A percentile compares a stretch with the other conserved stretches of the same genome.
Conservation (phyloP, 2,888 invertebrate genomes). For the Mimas tiliae region DNA sequence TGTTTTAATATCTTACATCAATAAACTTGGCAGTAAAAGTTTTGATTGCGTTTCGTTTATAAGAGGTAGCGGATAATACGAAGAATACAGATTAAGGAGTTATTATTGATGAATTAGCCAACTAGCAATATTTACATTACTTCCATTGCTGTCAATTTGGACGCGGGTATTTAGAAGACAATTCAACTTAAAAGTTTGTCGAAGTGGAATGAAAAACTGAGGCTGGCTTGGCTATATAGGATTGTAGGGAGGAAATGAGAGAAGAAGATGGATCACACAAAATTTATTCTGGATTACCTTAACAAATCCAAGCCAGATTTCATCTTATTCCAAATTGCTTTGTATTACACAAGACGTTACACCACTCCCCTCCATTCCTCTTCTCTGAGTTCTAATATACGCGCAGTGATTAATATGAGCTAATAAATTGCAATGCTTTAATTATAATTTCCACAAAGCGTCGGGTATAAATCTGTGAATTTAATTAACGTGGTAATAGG, state of each 20-base stretch:
- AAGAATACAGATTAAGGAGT: not conserved
- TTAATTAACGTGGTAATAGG: slow-evolving; percentile 21
- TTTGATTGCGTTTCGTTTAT: not conserved
- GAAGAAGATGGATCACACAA: not conserved
- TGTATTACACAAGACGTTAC: slow-evolving; percentile 16
- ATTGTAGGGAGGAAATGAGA: not conserved
- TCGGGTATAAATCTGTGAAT: slow-evolving; percentile 20
- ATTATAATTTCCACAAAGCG: slow-evolving; percentile 24
- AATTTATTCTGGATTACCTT: not conserved
- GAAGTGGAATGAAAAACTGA: not conserved
- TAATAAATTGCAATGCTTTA: slow-evolving; percentile 17
- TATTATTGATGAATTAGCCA: too few relatives aligned
- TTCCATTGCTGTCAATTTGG: too few relatives aligned
- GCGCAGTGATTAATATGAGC: slow-evolving; percentile 14
- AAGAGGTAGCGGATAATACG: not conserved
- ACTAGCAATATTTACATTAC: too few relatives aligned
- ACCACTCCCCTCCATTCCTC: not conserved
- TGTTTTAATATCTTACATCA: slow-evolving; percentile 5
- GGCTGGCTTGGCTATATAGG: not conserved
- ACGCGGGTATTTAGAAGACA: too few relatives aligned
- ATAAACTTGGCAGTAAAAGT: slow-evolving; percentile 3
- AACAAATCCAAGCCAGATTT: not conserved
- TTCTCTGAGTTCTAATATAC: not conserved
- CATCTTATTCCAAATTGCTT: slow-evolving; percentile 2
- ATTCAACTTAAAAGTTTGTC: not conserved